Percentiles rank a stretch among this genome's conserved stretches.
These are phyloP conservation scores for Scaptodrosophila latifasciaeformis DNA, from an alignment of 2,888 invertebrate genomes.

Conservation along the genomic window DNA sequence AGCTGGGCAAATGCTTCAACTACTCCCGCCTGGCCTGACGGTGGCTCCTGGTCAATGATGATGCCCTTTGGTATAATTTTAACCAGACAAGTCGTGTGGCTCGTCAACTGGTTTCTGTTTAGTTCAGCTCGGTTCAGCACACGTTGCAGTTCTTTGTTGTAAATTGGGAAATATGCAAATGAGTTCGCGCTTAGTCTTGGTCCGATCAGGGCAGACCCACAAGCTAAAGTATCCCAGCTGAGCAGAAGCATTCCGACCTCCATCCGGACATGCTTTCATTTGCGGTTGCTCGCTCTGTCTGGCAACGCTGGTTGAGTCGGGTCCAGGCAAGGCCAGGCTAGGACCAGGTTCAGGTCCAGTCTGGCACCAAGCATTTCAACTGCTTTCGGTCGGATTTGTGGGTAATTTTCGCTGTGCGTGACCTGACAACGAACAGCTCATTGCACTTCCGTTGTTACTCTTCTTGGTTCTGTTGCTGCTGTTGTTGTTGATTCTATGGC, in stretches of 20 bases:
- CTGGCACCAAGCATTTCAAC: neutral
- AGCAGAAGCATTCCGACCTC: neutral
- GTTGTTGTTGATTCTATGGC: too few relatives aligned
- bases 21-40: too few relatives aligned
- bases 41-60: constrained; percentile 6
- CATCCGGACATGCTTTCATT: constrained; percentile 31
- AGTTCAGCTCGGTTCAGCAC: constrained; percentile 21
- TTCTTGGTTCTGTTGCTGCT: too few relatives aligned
- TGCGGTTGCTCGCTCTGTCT: constrained; percentile 29
- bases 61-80: constrained; percentile 25
- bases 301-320: constrained; percentile 7
- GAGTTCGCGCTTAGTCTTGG: constrained; percentile 34
- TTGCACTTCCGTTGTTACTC: neutral
- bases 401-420: constrained; percentile 48
- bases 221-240: neutral
- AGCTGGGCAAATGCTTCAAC: too few relatives aligned
- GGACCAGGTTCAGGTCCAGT: constrained; percentile 18
- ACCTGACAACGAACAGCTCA: constrained; percentile 12
- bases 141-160: constrained; percentile 57
- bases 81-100: neutral
- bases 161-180: constrained; percentile 72
- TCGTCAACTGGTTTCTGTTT: neutral
- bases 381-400: constrained; percentile 45
- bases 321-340: too few relatives aligned
- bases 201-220: neutral